Base-by-base conservation (phyloP, 2,888 invertebrate genomes). In the Oligia latruncula region DNA sequence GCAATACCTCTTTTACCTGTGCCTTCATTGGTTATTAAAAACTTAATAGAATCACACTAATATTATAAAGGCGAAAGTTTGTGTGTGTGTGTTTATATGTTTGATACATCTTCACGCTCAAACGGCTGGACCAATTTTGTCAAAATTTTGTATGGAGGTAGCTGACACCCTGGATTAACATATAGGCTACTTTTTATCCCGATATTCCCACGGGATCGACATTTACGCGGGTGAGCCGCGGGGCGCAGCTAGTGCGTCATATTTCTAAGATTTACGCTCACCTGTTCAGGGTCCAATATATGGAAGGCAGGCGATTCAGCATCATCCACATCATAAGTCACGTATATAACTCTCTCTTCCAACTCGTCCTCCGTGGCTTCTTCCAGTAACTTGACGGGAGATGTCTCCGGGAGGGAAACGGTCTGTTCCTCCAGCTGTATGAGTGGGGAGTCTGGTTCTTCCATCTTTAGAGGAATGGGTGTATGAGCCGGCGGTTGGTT, bases 261-360 rank as follows among this genome's bases (percentile, higher is more conserved):
- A 49, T 55, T 17, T n/a, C n/a, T 4, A 1, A 43, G 13, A 1
- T 58, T n/a, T 29, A 0, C 4, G 13, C 55, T 70, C 40, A 95
- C 95, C 94, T 95, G 94, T 76, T 95, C 93, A 0, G 93, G 82
- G 8, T 94, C 94, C 58, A 95, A 80, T 77, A 96, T 94, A 75
- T 93, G 94, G 88, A 92, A 95, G 35, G 92, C 92, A 2, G 94
- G 87, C 4, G 92, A 84, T 72, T 92, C 92, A 0, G 90, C 71
- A 35, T 92, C 94, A n/a, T 94, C 93, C 3, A 94, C 91, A 80
- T 96, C 95, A 79, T 96, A 97, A 2, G 97, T 93, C 67, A 97
- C 96, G 90, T 96, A 96, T 29, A 97, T 96, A 71, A 97, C 95
- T 29, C 94, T 90, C 80, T 95, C 95, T 23, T 93, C 94, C 4